Evolutionary conservation across 2,797 vertebrate species (phyloP).

Genomic region (Synaphobranchus kaupii): DNA sequence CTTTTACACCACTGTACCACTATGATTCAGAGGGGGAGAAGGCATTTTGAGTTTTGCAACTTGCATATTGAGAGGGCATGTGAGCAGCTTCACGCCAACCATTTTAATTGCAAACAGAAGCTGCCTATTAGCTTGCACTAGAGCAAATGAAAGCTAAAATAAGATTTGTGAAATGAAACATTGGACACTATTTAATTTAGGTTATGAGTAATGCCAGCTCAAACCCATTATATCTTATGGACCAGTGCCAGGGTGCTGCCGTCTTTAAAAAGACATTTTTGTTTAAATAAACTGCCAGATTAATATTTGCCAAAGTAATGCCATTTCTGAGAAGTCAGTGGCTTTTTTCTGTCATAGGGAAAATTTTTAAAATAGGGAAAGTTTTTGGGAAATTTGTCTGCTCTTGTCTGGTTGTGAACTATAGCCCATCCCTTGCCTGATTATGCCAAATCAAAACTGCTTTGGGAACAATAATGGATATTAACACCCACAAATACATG

Average conservation of each 20-base stretch:
- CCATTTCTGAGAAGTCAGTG: constrained; percentile 20
- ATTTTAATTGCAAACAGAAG: constrained; percentile 75
- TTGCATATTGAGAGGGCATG: constrained; percentile 62
- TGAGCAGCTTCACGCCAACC: constrained; percentile 64
- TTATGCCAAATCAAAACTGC: constrained; percentile 22
- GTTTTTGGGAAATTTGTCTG: constrained; percentile 19
- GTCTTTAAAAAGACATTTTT: constrained; percentile 29
- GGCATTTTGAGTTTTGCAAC: constrained; percentile 50
- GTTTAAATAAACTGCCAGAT: constrained; percentile 37
- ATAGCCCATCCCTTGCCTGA: not conserved
- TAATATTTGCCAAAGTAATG: constrained; percentile 34
- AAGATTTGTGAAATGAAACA: constrained; percentile 42
- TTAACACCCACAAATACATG: constrained; percentile 3
- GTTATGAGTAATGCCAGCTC: constrained; percentile 36
- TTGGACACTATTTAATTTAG: constrained; percentile 31
- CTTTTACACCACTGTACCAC: constrained; percentile 70
- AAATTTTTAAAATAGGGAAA: constrained; percentile 19
- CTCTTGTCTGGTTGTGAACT: constrained; percentile 18
- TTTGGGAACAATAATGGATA: constrained; percentile 25
- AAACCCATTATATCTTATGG: constrained; percentile 34
- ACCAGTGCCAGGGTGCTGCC: constrained; percentile 33
- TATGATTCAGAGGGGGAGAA: constrained; percentile 65
- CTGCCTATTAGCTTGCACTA: constrained; percentile 67
- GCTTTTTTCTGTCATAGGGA: not conserved
- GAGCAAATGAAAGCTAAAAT: constrained; percentile 42